Base-by-base conservation (phyloP, 2,113 vertebrate genomes). In the Lanius ludovicianus region DNA sequence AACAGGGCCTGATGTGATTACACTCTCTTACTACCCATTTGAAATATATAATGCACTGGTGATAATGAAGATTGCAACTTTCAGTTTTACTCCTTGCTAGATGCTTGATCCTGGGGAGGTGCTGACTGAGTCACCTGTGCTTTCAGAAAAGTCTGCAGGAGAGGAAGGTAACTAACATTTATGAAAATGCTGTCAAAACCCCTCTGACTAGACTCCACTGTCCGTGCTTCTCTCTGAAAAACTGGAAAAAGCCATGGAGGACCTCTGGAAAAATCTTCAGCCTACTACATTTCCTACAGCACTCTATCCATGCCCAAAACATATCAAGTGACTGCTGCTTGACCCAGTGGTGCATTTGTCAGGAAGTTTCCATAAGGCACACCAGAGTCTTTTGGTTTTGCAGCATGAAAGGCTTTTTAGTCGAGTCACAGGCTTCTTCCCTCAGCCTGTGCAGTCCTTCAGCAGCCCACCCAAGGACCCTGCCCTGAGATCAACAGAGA, bases 1-100 rank as follows among this genome's bases (percentile, higher is more conserved):
- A 96, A 94, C 69, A 89, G 69, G 80, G 70, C 75, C 53, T 82
- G 92, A 82, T 91, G 76, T 85, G 85, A 95, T 89, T 92, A 95
- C 44, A 90, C 53, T 89, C 39, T 77, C 82, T 89, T 89, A 63
- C 89, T 84, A 65, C 49, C 62, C 56, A 89, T 80, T 80, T 79
- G 44, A 90, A 87, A 96, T 93, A 93, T 84, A 71, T 60, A 94
- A 96, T 76, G n/a, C 64, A 46, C 85, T 71, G 31, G 74, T 87
- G 87, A 93, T 84, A 94, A 96, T 73, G 82, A 92, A 90, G 75
- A 94, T 24, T 96, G 50, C 78, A 86, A 74, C 77, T 77, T 89
- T 47, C 41, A 86, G 6, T 91, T 90, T 93, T 90, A 70, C n/a
- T 89, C 33, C 37, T 78, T 90, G 50, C 30, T 74, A 59, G 10